Evolutionary conservation across 2,797 vertebrate genomes (phyloP), one percentile per base, ranked within the genome.

Genomic region (Myotis vivesi): DNA sequence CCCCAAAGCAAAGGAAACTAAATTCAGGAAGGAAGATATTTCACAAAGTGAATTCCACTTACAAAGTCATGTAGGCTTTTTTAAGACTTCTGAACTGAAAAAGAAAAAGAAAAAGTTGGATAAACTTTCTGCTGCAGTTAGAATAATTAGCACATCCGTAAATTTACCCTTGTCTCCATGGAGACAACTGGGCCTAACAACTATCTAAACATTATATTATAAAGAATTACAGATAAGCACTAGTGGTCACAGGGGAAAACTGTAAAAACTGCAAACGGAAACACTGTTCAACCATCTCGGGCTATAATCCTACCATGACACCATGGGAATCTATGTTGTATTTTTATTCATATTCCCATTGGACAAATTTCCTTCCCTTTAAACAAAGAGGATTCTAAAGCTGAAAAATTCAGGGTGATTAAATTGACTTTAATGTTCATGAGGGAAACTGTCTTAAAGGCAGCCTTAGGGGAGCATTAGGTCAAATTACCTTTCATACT

Each of bases 61-160:
- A 96, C 8, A 0, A 59, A 77, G 57, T 77, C 88, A 2, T 46
- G 75, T 17, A 73, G 5, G 16, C 28, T 68, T 86, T 95, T 89
- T 57, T 41, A 94, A 57, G 44, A 69, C 33, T 76, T 9, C 11
- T 1, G 2, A 94, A 83, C 73, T 49, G 44, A 1, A 64, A 46
- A 68, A 68, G 4, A 28, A 20, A 89, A 8, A 82, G 22, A 36
- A 55, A 92, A 68, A 57, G 15, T 44, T 64, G 20, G 64, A 89
- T 88, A 85, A 94, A 33, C 62, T 16, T 1, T 13, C 92, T 53
- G 0, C 44, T 38, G 0, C 10, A 66, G 81, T 91, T 94, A 94
- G 72, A 96, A 62, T 19, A 92, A 95, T 20, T 38, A 91, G 25
- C 59, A 66, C n/a, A 46, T 72, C 95, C 95, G 89, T 36, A 96